phyloP scores from a whole-genome alignment of 2,113 vertebrate genomes.

The Seriola dumerili region DNA sequence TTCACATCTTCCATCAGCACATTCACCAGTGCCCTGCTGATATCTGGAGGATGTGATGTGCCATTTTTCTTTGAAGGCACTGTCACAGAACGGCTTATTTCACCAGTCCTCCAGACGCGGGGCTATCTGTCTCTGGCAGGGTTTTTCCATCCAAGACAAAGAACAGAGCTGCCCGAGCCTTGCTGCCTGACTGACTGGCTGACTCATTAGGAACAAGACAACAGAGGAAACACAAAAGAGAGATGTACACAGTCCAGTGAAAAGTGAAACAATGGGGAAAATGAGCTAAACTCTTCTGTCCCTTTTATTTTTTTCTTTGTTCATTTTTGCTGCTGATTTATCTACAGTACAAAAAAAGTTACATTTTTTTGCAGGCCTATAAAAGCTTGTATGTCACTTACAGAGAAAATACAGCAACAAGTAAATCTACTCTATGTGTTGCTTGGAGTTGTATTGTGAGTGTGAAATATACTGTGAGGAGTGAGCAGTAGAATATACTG shows the following conservation, averaged over 20 bases:
- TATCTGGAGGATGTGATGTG: slow-evolving; percentile 76
- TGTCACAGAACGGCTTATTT: slow-evolving; percentile 79
- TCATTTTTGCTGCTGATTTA: background rate
- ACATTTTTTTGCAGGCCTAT: background rate
- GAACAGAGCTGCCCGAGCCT: slow-evolving; percentile 60
- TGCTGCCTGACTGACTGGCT: slow-evolving; percentile 50
- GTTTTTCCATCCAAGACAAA: slow-evolving; percentile 75
- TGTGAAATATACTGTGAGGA: slow-evolving; percentile 14
- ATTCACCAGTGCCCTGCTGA: slow-evolving; percentile 68
- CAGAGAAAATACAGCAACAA: slow-evolving; percentile 11
- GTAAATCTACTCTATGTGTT: background rate
- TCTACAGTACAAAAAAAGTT: background rate
- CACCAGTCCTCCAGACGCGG: slow-evolving; percentile 75
- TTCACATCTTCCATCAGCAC: slow-evolving; percentile 73
- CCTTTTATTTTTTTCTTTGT: background rate
- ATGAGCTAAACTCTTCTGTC: slow-evolving; percentile 26
- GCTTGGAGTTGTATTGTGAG: slow-evolving; percentile 15
- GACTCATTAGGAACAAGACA: slow-evolving; percentile 70
- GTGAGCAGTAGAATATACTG: background rate
- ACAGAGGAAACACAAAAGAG: slow-evolving; percentile 51
- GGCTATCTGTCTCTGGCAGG: slow-evolving; percentile 67
- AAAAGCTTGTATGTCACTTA: slow-evolving; percentile 13
- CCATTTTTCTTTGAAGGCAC: slow-evolving; percentile 77
- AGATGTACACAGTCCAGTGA: slow-evolving; percentile 31
- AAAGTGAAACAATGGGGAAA: slow-evolving; percentile 26